Evolutionary conservation across 2,113 vertebrate species (phyloP).

Genomic region (Clupea harengus): DNA sequence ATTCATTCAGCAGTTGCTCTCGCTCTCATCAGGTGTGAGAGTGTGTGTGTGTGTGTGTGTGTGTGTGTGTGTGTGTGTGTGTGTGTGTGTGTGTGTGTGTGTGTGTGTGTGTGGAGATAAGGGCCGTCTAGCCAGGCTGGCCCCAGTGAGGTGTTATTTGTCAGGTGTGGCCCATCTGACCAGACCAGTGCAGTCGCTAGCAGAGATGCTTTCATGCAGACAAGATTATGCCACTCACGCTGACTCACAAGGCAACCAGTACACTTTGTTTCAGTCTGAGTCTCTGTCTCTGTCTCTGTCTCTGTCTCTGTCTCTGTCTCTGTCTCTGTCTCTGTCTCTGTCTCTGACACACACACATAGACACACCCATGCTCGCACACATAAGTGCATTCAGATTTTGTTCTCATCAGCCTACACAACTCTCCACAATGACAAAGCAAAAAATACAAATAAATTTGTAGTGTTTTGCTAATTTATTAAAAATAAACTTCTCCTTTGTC

Average conservation of each 20-base stretch:
- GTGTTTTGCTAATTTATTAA: too few relatives aligned
- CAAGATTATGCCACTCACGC: neutral
- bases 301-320: neutral
- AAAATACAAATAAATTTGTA: too few relatives aligned
- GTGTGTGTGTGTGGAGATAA: neutral
- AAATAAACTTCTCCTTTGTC: too few relatives aligned
- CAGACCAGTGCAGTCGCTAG: neutral
- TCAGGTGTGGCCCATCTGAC: neutral
- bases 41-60: slow-evolving; percentile 10
- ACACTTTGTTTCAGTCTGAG: neutral
- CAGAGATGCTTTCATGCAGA: neutral
- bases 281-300: neutral
- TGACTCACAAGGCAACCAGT: neutral
- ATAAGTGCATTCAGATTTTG: neutral
- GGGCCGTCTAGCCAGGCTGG: neutral
- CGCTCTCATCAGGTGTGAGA: neutral
- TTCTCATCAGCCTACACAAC: too few relatives aligned
- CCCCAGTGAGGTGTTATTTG: slow-evolving; percentile 3
- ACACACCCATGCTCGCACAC: neutral
- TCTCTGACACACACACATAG: neutral
- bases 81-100: slow-evolving; percentile 8
- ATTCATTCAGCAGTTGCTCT: too few relatives aligned
- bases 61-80: slow-evolving; percentile 4
- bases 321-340: too few relatives aligned
- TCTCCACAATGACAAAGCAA: neutral